Evolutionary conservation across 2,113 vertebrate genomes (phyloP).

Genomic region (Microcebus tavaratra): DNA sequence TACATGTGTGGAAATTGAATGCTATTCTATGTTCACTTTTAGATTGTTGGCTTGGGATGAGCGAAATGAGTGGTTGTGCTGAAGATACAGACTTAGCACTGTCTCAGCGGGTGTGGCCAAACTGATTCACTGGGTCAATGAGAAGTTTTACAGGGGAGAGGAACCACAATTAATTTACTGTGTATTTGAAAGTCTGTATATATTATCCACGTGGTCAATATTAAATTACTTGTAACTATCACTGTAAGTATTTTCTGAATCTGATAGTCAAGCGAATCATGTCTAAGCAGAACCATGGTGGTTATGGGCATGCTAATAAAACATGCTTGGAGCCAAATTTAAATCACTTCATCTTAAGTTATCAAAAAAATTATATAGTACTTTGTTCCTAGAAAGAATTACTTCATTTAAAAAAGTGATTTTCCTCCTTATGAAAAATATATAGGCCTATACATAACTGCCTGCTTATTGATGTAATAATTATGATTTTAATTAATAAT

Average conservation of each 20-base stretch:
- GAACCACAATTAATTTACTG: neutral
- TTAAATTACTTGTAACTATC: neutral
- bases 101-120: neutral
- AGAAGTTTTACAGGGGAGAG: neutral
- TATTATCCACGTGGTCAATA: neutral
- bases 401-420: neutral
- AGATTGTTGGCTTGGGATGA: neutral
- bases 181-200: neutral
- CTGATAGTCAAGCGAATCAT: neutral
- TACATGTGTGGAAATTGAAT: neutral
- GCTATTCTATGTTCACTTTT: neutral
- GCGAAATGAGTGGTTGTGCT: neutral
- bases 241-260: neutral
- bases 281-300: neutral
- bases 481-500: neutral
- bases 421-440: neutral
- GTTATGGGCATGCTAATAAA: neutral
- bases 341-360: neutral
- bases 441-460: too few relatives aligned
- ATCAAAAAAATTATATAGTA: neutral
- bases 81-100: neutral
- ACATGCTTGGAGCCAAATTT: neutral
- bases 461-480: neutral
- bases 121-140: neutral
- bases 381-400: neutral